Conservation (phyloP, 2,797 vertebrate genomes). For the Myotis findleyi region DNA sequence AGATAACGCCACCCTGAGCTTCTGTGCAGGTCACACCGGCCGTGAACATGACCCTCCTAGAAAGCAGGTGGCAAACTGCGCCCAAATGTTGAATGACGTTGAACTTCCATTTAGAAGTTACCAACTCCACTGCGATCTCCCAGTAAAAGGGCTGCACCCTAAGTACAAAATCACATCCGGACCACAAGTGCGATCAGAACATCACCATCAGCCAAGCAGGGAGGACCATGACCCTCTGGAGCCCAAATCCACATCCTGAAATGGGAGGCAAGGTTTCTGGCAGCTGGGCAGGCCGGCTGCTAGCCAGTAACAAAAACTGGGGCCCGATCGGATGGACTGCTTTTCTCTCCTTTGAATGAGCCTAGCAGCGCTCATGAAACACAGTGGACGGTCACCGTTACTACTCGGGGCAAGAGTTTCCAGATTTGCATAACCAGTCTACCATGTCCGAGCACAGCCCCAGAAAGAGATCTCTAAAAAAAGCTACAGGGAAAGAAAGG, state of each 20-base stretch:
- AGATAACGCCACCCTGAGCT: too few species aligned
- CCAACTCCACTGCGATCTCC: background rate
- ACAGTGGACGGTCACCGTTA: too few species aligned
- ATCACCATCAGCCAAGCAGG: too few species aligned
- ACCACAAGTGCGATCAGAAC: background rate
- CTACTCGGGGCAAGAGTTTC: too few species aligned
- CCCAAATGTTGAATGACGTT: too few species aligned
- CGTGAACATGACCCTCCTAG: rapidly evolving
- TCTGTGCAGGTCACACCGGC: background rate
- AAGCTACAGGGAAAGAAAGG: background rate
- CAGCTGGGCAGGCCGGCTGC: too few species aligned
- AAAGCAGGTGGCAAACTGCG: background rate
- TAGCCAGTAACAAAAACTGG: background rate
- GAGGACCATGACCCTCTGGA: background rate
- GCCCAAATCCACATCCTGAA: rapidly evolving
- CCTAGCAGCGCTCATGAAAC: background rate
- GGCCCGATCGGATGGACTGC: rapidly evolving
- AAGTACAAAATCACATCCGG: background rate
- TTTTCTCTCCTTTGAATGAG: background rate
- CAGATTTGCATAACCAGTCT: background rate
- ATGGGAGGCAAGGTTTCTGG: background rate
- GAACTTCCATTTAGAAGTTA: background rate
- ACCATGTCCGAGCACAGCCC: rapidly evolving
- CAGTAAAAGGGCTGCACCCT: background rate
- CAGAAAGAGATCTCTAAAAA: background rate